Base-by-base conservation (phyloP, 1,140 invertebrate genomes). In the Drosophila kohkoa region DNA sequence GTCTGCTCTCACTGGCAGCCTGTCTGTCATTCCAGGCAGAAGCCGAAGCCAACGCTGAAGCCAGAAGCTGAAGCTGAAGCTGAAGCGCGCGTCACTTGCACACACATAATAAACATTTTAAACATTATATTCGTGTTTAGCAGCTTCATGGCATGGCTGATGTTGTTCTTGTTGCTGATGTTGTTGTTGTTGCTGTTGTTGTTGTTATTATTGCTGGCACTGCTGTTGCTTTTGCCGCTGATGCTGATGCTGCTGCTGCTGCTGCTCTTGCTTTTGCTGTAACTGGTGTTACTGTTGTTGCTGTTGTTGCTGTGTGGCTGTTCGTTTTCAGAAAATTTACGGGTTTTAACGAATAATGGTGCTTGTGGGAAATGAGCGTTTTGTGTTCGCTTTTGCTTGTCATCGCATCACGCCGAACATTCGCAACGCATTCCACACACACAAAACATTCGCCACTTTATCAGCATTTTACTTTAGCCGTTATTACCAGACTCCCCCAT, bases 31-130 rank as follows among this genome's bases (percentile, higher is more conserved):
- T 51, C 54, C 62, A 43, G 32, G 62, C 51, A 64, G 20, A 59
- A 38, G 46, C 46, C 5, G 57, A 15, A 68, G 59, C 60, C 52
- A 28, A 16, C n/a, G 46, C 46, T 8, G 48, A 13, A 68, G 59
- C 60, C 32, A 32, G 48, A 28, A 55, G 46, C 54, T n/a, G 8
- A 62, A 13, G 35, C 55, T 28, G 32, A 62, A 35, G 30, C 46
- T n/a, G 57, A 25, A 68, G 59, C 60, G 66, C 81, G 73, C 83
- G 83, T 89, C 85, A 89, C 75, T 85, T 85, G 81, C 85, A 89
- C 72, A 75, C 85, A 89, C 85, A 89, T 89, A 89, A 89, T 89
- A 89, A 89, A 89, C 85, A 89, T 89, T 89, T 89, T 89, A 89
- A 89, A 89, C 85, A 89, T 89, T 89, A 89, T 89, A 85, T 82